Conservation (phyloP, 2,113 vertebrate genomes). For the Triplophysa tibetana region DNA sequence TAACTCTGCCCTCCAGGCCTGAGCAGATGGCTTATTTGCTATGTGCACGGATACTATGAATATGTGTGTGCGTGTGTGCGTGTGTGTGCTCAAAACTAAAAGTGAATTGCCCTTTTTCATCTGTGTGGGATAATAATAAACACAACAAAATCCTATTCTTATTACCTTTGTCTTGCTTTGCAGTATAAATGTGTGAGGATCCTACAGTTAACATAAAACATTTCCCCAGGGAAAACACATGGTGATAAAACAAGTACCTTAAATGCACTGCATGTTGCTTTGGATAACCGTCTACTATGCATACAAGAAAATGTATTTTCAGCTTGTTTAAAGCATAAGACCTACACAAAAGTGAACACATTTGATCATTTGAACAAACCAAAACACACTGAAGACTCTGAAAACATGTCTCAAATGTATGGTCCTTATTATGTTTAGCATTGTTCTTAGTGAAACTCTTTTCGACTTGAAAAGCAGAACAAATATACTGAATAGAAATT, state of each 20-base stretch:
- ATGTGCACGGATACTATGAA: slow-evolving; percentile 25
- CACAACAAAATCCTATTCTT: background rate
- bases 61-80: background rate
- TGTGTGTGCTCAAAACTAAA: background rate
- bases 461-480: background rate
- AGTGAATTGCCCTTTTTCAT: slow-evolving; percentile 11
- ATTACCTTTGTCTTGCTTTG: no score
- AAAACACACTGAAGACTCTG: background rate
- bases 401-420: no score
- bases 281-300: no score
- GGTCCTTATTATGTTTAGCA: no score
- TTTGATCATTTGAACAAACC: no score
- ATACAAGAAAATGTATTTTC: no score
- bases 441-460: background rate
- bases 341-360: no score
- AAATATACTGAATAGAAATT: background rate
- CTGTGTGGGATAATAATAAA: slow-evolving; percentile 15
- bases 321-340: no score
- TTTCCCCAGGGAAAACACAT: no score
- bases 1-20: slow-evolving; percentile 32
- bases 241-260: no score
- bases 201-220: no score
- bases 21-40: slow-evolving; percentile 32
- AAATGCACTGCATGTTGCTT: no score
- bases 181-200: background rate